These are phyloP conservation scores for Cottus gobio DNA, from an alignment of 2,113 vertebrate genomes.

Conservation along the genomic window DNA sequence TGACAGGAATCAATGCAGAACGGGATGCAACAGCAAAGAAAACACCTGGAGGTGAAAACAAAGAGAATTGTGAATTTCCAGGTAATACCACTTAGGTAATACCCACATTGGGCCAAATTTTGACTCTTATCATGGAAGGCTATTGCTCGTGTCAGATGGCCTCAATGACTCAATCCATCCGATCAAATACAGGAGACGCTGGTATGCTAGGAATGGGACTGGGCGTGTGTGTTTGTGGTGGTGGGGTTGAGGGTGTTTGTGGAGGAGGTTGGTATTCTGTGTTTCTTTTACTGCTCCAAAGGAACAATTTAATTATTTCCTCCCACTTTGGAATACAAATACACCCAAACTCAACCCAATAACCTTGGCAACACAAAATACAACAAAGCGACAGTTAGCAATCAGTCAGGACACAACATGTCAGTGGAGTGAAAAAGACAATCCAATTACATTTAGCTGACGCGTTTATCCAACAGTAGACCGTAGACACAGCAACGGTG, in stretches of 20 bases:
- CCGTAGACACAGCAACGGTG: too few species aligned
- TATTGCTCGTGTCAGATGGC: conserved; percentile 89
- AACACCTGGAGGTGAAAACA: conserved; percentile 77
- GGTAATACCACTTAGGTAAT: neutral
- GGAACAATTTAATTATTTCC: neutral
- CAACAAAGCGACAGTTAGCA: neutral
- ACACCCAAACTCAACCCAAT: neutral
- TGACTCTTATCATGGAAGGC: conserved; percentile 75
- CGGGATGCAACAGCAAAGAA: conserved; percentile 89
- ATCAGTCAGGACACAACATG: neutral
- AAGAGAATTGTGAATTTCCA: neutral
- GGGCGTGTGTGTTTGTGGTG: conserved; percentile 38
- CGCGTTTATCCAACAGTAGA: too few species aligned
- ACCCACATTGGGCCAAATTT: conserved; percentile 71
- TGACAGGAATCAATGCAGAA: conserved; percentile 77
- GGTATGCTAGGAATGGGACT: conserved; percentile 69
- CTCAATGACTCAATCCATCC: conserved; percentile 92
- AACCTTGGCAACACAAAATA: neutral
- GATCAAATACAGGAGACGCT: conserved; percentile 73
- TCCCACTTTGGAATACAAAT: neutral
- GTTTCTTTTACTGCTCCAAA: neutral
- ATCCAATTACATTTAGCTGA: neutral
- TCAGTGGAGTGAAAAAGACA: neutral
- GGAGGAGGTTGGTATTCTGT: conserved; percentile 17
- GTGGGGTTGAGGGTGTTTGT: conserved; percentile 45